phyloP scores from a whole-genome alignment of 2,113 vertebrate genomes.

The Tricholaema leucomelas region DNA sequence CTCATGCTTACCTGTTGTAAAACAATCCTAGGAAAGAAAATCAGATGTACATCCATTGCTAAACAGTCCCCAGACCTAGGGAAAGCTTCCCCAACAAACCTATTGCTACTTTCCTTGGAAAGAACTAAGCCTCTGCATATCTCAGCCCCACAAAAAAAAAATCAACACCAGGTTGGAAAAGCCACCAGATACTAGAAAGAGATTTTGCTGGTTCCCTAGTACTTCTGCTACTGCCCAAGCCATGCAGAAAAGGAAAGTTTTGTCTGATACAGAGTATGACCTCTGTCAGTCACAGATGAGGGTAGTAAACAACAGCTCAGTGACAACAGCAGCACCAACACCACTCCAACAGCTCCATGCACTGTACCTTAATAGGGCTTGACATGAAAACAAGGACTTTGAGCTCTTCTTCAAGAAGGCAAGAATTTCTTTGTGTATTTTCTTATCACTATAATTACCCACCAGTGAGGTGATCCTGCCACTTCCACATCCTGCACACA shows the following conservation, averaged over 20 bases:
- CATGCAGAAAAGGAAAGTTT: background rate
- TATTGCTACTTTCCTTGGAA: background rate
- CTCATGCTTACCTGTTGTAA: background rate
- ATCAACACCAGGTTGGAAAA: background rate
- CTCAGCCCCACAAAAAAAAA: background rate
- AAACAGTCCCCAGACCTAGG: background rate
- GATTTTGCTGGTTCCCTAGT: background rate
- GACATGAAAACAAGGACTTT: background rate
- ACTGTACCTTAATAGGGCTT: background rate
- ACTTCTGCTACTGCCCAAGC: background rate
- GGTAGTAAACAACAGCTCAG: background rate
- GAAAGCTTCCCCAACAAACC: background rate
- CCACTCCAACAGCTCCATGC: background rate
- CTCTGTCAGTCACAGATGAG: background rate
- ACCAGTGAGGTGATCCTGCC: background rate
- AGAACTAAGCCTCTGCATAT: background rate
- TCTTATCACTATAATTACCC: background rate
- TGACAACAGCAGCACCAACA: background rate
- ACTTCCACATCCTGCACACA: background rate
- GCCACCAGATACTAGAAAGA: background rate
- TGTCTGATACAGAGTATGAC: background rate
- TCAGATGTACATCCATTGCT: rapidly evolving
- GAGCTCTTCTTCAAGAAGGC: background rate
- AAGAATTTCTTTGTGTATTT: background rate
- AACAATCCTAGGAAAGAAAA: background rate